Percentiles rank a stretch among this genome's conserved stretches.
phyloP scores from a whole-genome alignment of 2,888 invertebrate genomes.

The Imbricaverruca yamaguchii region DNA sequence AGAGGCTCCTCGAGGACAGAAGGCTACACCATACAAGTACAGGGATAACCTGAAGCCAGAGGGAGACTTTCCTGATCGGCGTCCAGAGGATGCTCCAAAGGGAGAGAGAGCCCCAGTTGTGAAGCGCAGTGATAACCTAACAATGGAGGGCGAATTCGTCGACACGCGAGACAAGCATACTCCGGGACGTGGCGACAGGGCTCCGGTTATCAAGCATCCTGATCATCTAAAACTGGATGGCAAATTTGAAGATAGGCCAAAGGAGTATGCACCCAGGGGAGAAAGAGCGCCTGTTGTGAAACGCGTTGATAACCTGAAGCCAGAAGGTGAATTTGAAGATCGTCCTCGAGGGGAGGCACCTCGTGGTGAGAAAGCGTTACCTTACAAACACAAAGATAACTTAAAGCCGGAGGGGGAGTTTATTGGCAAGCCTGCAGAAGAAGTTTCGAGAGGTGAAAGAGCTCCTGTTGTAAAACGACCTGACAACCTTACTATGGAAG shows the following conservation, averaged over 20 bases:
- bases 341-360: neutral
- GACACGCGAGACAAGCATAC: conserved; percentile 34
- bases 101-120: conserved; percentile 30
- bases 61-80: conserved; percentile 45
- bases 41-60: conserved; percentile 55
- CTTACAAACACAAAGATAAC: neutral
- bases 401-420: conserved; percentile 42
- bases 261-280: conserved; percentile 33
- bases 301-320: conserved; percentile 26
- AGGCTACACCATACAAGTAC: conserved; percentile 33
- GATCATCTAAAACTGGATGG: conserved; percentile 58
- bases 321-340: conserved; percentile 37
- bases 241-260: conserved; percentile 36
- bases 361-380: neutral
- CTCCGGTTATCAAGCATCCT: conserved; percentile 34
- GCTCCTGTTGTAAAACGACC: conserved; percentile 35
- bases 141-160: conserved; percentile 31
- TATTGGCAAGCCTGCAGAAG: conserved; percentile 30
- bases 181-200: conserved; percentile 43
- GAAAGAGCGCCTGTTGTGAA: conserved; percentile 31
- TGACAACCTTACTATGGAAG: conserved; percentile 56
- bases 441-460: conserved; percentile 44
- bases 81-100: conserved; percentile 20
- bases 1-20: conserved; percentile 34
- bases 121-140: conserved; percentile 31